Conservation (phyloP, 1,140 invertebrate species). For the Macrobrachium nipponense region DNA sequence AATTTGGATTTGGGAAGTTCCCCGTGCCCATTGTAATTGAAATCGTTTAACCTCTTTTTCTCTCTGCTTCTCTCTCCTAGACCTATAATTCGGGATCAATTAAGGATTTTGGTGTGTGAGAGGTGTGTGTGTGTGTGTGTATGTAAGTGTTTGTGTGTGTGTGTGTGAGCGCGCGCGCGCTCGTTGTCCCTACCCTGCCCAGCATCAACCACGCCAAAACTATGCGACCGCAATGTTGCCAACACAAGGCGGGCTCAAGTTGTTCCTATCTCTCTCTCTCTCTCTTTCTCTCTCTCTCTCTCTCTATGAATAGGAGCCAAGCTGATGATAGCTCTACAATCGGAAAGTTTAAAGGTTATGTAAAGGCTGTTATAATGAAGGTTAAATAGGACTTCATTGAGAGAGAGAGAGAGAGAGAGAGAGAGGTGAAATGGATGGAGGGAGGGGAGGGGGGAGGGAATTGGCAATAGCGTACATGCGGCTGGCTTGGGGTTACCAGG, state of each 20-base stretch:
- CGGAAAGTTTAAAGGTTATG: no score
- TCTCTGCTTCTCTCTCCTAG: no score
- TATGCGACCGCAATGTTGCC: conserved; percentile 48
- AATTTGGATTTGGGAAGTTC: no score
- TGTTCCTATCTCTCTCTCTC: not conserved
- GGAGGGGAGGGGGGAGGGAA: not conserved
- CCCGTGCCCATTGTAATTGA: no score
- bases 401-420: conserved; percentile 1
- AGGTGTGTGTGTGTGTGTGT: conserved; percentile 29
- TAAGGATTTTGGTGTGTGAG: not conserved
- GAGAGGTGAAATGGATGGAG: not conserved
- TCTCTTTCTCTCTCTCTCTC: not conserved
- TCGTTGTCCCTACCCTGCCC: not conserved
- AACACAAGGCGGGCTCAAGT: not conserved
- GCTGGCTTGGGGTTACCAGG: conserved; percentile 36
- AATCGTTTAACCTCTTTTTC: no score
- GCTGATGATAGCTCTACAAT: no score
- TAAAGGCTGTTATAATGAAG: not conserved
- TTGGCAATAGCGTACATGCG: conserved; percentile 1
- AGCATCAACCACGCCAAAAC: conserved; percentile 33
- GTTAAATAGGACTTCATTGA: not conserved
- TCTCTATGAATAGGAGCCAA: not conserved
- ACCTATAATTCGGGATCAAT: not conserved
- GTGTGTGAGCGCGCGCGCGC: not conserved
- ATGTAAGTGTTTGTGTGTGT: conserved; percentile 23